Evolutionary conservation across 2,797 vertebrate species (phyloP).

Genomic region (Sarcophilus harrisii): DNA sequence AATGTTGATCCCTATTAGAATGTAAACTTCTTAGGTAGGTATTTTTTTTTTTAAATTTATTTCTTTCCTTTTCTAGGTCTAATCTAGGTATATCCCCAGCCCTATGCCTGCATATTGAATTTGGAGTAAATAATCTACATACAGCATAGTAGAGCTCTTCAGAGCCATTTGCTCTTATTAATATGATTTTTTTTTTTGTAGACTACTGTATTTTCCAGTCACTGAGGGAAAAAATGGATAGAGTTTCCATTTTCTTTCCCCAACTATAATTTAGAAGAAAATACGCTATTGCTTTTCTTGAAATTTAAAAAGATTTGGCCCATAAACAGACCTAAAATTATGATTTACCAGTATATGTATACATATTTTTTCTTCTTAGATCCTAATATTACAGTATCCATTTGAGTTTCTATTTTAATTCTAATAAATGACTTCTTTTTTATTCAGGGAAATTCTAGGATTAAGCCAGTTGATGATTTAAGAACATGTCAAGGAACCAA

Average conservation of each 20-base stretch:
- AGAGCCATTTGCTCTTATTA: not conserved
- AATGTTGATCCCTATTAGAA: conserved; percentile 16
- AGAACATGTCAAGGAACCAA: conserved; percentile 55
- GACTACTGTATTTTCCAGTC: not conserved
- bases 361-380: not conserved
- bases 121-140: not conserved
- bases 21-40: not conserved
- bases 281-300: not conserved
- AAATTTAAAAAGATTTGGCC: not conserved
- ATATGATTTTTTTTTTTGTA: not conserved
- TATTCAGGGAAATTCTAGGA: conserved; percentile 85
- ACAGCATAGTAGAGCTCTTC: not conserved
- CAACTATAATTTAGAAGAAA: not conserved
- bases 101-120: not conserved
- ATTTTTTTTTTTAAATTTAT: not conserved
- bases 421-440: conserved; percentile 35
- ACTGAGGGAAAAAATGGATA: not conserved
- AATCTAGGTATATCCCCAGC: too few relatives aligned
- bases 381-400: not conserved
- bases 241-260: not conserved
- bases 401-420: conserved; percentile 25
- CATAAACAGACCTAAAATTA: not conserved
- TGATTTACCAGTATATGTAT: not conserved
- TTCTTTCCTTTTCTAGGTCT: conserved; percentile 31
- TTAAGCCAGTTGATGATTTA: conserved; percentile 69